These are phyloP conservation scores for Embidobia sp. DNA, from an alignment of 2,888 invertebrate genomes.

Conservation along the genomic window DNA sequence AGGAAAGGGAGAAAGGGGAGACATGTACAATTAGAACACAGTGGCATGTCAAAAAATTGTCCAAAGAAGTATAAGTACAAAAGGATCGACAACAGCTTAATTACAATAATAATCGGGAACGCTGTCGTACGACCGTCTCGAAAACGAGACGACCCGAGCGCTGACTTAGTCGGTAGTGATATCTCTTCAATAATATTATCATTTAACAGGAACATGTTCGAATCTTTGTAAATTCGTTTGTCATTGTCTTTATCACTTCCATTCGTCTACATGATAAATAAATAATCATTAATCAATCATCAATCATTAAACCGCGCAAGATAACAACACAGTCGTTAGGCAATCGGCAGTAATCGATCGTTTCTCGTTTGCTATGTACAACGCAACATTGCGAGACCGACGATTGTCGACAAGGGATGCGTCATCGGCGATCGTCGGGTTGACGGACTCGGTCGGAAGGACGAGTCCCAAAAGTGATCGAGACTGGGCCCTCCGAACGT, in stretches of 20 bases:
- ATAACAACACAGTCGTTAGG: slow-evolving; percentile 75
- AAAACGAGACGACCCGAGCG: slow-evolving; percentile 69
- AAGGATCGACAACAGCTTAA: slow-evolving; percentile 75
- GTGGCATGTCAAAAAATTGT: slow-evolving; percentile 69
- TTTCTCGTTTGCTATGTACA: slow-evolving; percentile 21
- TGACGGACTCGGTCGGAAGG: background rate
- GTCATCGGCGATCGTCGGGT: slow-evolving; percentile 13
- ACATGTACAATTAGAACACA: slow-evolving; percentile 47
- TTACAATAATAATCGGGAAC: slow-evolving; percentile 66
- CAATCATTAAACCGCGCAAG: slow-evolving; percentile 72
- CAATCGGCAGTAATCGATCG: slow-evolving; percentile 9
- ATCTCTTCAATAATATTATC: slow-evolving; percentile 77
- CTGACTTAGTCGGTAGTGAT: slow-evolving; percentile 77
- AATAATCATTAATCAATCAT: slow-evolving; percentile 75
- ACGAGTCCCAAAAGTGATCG: background rate
- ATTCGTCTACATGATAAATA: slow-evolving; percentile 76
- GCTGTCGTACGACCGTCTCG: slow-evolving; percentile 63
- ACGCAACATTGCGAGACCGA: background rate
- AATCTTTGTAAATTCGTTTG: slow-evolving; percentile 78
- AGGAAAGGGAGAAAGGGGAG: background rate
- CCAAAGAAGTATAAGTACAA: slow-evolving; percentile 76
- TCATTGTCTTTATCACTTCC: slow-evolving; percentile 68
- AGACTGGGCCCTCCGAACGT: background rate
- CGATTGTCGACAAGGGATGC: slow-evolving; percentile 4
- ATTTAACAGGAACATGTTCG: slow-evolving; percentile 81